Evolutionary conservation across 1,140 invertebrate genomes (phyloP), one percentile per base, ranked within the genome.

Genomic region (Sycobia sp.): DNA sequence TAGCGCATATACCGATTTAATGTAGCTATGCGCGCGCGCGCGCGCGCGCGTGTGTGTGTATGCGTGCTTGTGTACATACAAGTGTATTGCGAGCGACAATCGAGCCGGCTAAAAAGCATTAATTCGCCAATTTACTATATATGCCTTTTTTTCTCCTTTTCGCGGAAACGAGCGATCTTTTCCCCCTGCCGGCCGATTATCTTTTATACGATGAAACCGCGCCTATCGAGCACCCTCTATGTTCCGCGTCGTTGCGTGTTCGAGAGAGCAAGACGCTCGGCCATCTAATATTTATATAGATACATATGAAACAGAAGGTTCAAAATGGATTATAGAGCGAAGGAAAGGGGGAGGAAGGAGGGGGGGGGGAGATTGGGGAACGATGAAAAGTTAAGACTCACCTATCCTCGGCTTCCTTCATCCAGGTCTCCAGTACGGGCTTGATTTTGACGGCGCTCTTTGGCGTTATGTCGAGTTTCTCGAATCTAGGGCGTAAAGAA

Each of bases 371-470:
- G 34, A 38, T n/a, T n/a, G n/a, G n/a, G n/a, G 34, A 27, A 14
- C 4, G 23, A 29, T 27, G 27, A 59, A 58, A 59, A 49, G 18
- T 11, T n/a, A 27, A 10, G 81, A 87, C 86, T 88, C 88, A 94
- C 91, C 92, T 95, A 86, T 95, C 94, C 87, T 97, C 94, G 29
- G 95, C 94, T 83, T 97, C 95, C 82, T 92, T 92, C 95, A 98
- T 97, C 96, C 96, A 98, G 82, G 91, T 87, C 83, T 98, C 96
- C 74, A 98, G 86, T 66, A 98, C 96, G 68, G 96, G 96, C 84
- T 97, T 98, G 75, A 98, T 98, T 88, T 98, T 98, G 85, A 97
- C 94, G 68, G 96, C 96, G 87, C 95, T 97, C 87, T 98, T 97
- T 79, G 96, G 96, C 76, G 96, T 98, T 74, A 98, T 98, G 86